phyloP scores from a whole-genome alignment of 2,113 vertebrate species.

The Peromyscus maniculatus region DNA sequence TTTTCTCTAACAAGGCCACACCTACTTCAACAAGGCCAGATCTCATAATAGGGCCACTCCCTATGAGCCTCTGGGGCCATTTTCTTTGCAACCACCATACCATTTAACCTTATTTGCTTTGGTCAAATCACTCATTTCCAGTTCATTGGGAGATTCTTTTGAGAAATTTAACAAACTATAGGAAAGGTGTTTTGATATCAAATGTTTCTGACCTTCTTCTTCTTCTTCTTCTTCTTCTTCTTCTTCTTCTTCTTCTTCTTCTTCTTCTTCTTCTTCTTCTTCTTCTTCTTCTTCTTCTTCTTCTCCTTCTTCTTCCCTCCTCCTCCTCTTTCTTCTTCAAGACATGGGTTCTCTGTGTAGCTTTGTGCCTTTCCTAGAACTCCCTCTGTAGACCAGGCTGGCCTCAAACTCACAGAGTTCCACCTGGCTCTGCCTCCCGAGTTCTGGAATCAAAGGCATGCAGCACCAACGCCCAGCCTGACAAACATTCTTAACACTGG shows the following conservation, averaged over 20 bases:
- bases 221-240: too few relatives aligned
- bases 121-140: not conserved
- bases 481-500: not conserved
- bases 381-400: too few relatives aligned
- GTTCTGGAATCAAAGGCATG: too few relatives aligned
- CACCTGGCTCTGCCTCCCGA: too few relatives aligned
- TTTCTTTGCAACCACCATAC: not conserved
- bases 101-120: not conserved
- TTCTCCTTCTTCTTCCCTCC: too few relatives aligned
- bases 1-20: not conserved
- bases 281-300: too few relatives aligned
- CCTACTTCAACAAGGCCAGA: not conserved
- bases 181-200: not conserved
- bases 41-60: not conserved
- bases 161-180: not conserved
- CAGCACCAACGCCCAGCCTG: not conserved
- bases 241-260: too few relatives aligned
- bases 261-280: too few relatives aligned
- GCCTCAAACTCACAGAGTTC: too few relatives aligned
- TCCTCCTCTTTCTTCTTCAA: too few relatives aligned
- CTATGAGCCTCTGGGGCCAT: not conserved
- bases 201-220: not conserved
- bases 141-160: slow-evolving; percentile 26
- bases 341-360: too few relatives aligned
- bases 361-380: too few relatives aligned